phyloP scores from a whole-genome alignment of 2,797 vertebrate species.

The Lerista edwardsae region DNA sequence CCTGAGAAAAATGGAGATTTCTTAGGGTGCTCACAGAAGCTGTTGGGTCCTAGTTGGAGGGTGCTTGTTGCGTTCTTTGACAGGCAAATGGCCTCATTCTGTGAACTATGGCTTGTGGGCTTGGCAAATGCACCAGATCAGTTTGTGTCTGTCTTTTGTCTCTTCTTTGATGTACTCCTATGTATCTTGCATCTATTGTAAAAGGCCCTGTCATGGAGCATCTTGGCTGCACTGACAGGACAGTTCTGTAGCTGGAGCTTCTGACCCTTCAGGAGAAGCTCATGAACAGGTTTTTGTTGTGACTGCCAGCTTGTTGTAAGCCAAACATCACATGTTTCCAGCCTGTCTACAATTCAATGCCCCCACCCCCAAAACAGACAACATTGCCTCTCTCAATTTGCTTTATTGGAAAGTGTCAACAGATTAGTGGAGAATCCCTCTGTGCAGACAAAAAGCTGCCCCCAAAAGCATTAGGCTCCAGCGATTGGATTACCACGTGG shows the following conservation, averaged over 20 bases:
- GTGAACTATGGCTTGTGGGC: neutral
- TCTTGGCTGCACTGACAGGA: neutral
- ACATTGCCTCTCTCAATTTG: slow-evolving; percentile 5
- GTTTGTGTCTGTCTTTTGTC: too few species aligned
- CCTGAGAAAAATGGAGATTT: neutral
- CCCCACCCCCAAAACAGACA: neutral
- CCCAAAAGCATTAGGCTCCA: slow-evolving; percentile 63
- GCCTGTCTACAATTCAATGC: fast-evolving
- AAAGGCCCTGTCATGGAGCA: neutral
- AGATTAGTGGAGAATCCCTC: slow-evolving; percentile 66
- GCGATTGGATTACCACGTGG: slow-evolving; percentile 67
- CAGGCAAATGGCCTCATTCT: neutral
- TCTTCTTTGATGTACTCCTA: too few species aligned
- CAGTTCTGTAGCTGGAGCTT: neutral
- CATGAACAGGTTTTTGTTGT: fast-evolving
- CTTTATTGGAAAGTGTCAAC: slow-evolving; percentile 49
- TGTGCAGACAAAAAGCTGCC: slow-evolving; percentile 64
- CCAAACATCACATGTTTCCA: neutral
- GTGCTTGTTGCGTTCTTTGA: neutral
- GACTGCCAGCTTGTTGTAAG: slow-evolving; percentile 27
- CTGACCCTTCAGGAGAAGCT: neutral
- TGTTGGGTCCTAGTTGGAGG: too few species aligned
- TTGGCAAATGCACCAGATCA: too few species aligned
- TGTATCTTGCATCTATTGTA: neutral
- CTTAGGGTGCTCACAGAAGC: neutral